Percentiles rank a stretch among this genome's conserved stretches.
Evolutionary conservation across 2,797 vertebrate species (phyloP).

Genomic region (Neosilurus mollespiculum): DNA sequence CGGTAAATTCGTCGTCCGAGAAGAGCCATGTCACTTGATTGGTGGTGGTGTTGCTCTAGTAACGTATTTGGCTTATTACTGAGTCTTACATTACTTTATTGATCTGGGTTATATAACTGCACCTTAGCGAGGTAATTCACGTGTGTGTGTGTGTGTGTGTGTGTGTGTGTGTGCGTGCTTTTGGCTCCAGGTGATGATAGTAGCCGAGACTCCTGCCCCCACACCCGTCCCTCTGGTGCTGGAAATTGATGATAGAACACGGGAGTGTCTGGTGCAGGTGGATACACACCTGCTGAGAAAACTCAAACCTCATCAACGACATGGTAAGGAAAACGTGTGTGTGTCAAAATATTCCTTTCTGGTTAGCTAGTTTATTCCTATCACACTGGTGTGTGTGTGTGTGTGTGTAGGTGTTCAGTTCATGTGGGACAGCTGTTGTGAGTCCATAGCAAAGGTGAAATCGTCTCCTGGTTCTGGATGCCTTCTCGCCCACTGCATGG

Average conservation of each 20-base stretch:
- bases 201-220: conserved; percentile 79
- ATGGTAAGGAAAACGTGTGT: conserved; percentile 75
- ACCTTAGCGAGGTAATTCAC: too few species aligned
- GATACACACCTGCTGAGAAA: conserved; percentile 87
- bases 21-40: neutral
- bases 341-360: neutral
- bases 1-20: neutral
- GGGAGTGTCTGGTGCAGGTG: conserved; percentile 88
- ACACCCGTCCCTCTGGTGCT: conserved; percentile 90
- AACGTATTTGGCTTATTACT: neutral
- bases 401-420: conserved; percentile 88
- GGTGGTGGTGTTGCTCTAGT: neutral
- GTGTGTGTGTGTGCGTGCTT: neutral
- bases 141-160: neutral
- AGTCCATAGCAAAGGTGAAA: conserved; percentile 90
- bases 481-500: conserved; percentile 97
- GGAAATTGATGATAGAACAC: conserved; percentile 89
- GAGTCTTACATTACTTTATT: neutral
- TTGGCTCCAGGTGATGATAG: conserved; percentile 78
- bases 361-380: neutral
- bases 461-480: conserved; percentile 90
- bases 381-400: neutral
- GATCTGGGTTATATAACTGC: neutral
- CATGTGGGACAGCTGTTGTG: conserved; percentile 97
- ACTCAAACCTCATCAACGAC: conserved; percentile 94